Conservation (phyloP, 2,113 vertebrate species). For the Lichenostomus cassidix region DNA sequence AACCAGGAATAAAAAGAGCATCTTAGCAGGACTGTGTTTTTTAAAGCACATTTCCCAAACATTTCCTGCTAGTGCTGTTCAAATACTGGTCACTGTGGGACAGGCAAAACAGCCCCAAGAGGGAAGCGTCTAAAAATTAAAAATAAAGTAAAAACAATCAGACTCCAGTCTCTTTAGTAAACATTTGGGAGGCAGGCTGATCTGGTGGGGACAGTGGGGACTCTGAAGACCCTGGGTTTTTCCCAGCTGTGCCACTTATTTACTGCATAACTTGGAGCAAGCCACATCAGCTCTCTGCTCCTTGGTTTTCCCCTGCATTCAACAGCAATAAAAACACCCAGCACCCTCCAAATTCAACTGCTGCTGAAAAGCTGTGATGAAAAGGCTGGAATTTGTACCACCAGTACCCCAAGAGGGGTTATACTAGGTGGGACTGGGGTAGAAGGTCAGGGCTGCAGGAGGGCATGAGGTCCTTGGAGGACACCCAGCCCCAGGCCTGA, state of each 20-base stretch:
- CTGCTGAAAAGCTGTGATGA: not conserved
- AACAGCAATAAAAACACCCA: not conserved
- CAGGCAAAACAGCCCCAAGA: conserved; percentile 30
- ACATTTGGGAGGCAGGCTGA: conserved; percentile 2
- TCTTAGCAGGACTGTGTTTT: conserved; percentile 36
- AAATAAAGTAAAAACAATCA: conserved; percentile 41
- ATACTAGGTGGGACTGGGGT: not conserved
- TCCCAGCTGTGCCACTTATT: not conserved
- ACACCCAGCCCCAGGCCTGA: not conserved
- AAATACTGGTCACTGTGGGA: conserved; percentile 34
- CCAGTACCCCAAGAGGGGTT: not conserved
- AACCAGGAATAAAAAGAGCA: conserved; percentile 46
- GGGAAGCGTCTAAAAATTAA: conserved; percentile 3
- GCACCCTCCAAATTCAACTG: not conserved
- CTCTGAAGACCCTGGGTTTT: conserved; percentile 12
- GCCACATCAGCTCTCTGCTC: not conserved
- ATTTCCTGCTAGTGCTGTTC: conserved; percentile 51
- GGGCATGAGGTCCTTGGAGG: not conserved
- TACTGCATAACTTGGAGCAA: not conserved
- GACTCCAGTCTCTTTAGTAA: conserved; percentile 40
- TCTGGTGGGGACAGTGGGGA: not conserved
- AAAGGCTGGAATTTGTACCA: not conserved
- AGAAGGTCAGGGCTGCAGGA: not conserved
- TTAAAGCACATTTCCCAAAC: conserved; percentile 30
- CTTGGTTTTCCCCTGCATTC: not conserved